Base-by-base conservation (phyloP, 2,113 vertebrate genomes). In the Atherinomorus stipes region DNA sequence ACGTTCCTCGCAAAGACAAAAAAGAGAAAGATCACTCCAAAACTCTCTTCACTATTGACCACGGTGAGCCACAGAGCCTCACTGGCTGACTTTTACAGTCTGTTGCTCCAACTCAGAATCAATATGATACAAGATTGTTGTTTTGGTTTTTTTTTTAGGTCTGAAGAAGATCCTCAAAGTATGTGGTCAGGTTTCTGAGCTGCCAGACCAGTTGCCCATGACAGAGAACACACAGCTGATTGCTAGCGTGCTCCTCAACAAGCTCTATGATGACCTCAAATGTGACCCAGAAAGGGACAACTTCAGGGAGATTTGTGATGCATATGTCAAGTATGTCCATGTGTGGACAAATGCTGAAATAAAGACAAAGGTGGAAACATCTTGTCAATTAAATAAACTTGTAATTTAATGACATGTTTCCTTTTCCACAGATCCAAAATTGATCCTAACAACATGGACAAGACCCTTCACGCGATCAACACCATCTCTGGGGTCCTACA, bases 381-480 rank as follows among this genome's bases (percentile, higher is more conserved):
- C 54, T 18, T 50, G 23, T 2, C 16, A 61, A 19, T 42, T 2
- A 22, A 54, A 64, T 11, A 64, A n/a, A 22, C 40, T 15, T 40
- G 0, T 10, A 11, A 66, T 25, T 4, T 19, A 45, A 6, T 45
- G 11, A 21, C 34, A 44, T 45, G 47, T 40, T 62, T 60, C 52
- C 4, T 13, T 64, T 38, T 51, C 25, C 11, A 67, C 78, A 99
- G 98, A 94, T 89, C 94, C 79, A 98, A 95, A 90, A 96, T 99
- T 12, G 97, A 99, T 86, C 97, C 98, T 5, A 95, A 98, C 18
- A 72, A 99, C 91, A 99, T 99, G 98, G 97, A 98, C 86, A 98
- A 95, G 90, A 99, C 96, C 0, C 95, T 99, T 62, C 95, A 96
- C 0, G 98, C 97, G 40, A 94, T 99, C 86, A 97, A 97, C 90